Percentiles rank a stretch among this genome's conserved stretches.
Conservation (phyloP, 2,888 invertebrate genomes). For the Apamea crenata region DNA sequence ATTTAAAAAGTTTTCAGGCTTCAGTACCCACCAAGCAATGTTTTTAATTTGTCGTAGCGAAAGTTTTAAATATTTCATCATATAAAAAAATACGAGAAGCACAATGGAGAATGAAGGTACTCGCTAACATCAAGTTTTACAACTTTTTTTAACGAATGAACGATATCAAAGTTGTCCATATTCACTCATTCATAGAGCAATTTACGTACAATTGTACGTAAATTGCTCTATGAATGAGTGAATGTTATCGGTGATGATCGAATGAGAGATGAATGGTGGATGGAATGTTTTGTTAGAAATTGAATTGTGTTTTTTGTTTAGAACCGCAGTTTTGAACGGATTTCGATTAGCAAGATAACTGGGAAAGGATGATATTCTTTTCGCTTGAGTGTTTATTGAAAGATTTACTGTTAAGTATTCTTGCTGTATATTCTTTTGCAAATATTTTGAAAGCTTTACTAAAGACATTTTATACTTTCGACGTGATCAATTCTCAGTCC, state of each 20-base stretch:
- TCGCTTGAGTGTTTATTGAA: background rate
- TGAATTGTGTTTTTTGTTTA: slow-evolving; percentile 28
- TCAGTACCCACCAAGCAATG: slow-evolving; percentile 8
- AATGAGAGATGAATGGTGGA: slow-evolving; percentile 38
- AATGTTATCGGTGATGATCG: slow-evolving; percentile 35
- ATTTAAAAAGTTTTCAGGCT: slow-evolving; percentile 47
- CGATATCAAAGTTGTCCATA: background rate
- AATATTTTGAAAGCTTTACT: background rate
- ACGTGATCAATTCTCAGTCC: background rate
- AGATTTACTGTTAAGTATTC: background rate
- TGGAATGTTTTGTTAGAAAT: slow-evolving; percentile 29
- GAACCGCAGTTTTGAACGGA: background rate
- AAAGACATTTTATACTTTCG: background rate
- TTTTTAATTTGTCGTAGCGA: slow-evolving; percentile 58
- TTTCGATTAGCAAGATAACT: slow-evolving; percentile 26
- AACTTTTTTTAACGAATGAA: slow-evolving; percentile 10
- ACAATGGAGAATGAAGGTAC: slow-evolving; percentile 14
- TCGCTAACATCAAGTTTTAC: background rate
- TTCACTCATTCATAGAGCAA: too few species aligned
- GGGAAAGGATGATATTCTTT: background rate
- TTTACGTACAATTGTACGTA: too few species aligned
- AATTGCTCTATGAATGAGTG: slow-evolving; percentile 45
- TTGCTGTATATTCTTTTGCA: background rate
- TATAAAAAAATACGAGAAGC: background rate
- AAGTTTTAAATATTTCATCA: slow-evolving; percentile 40